phyloP scores from a whole-genome alignment of 2,888 invertebrate species.

The Campoplex capitator region DNA sequence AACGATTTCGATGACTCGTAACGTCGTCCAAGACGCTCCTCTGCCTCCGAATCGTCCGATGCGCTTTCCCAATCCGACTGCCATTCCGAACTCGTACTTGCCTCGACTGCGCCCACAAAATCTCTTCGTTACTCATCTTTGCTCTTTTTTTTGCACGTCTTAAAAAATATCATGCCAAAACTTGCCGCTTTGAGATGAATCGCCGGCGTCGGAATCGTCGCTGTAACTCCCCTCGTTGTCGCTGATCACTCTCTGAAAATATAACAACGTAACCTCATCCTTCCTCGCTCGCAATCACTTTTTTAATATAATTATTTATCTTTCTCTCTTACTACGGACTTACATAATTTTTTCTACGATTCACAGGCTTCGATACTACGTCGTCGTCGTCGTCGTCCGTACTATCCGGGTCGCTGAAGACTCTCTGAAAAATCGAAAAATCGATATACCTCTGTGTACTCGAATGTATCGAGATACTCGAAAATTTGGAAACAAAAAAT shows the following conservation, averaged over 20 bases:
- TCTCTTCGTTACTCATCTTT: background rate
- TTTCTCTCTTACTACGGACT: constrained; percentile 51
- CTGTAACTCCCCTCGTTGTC: constrained; percentile 75
- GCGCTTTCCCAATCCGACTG: constrained; percentile 82
- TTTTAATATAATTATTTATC: background rate
- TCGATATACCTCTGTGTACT: background rate
- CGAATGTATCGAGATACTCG: background rate
- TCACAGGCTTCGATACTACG: constrained; percentile 75
- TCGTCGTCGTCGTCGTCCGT: constrained; percentile 77
- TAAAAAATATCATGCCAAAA: background rate
- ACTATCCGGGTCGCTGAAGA: constrained; percentile 85
- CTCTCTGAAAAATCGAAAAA: constrained; percentile 85
- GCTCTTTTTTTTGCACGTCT: background rate
- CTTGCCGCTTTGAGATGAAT: constrained; percentile 52
- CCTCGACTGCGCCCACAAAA: constrained; percentile 68
- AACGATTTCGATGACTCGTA: constrained; percentile 55
- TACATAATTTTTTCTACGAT: constrained; percentile 78
- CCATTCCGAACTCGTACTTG: constrained; percentile 78
- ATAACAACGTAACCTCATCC: constrained; percentile 1
- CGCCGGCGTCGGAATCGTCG: constrained; percentile 60
- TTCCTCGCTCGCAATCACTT: background rate
- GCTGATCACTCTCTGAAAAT: constrained; percentile 75
- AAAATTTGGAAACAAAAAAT: background rate
- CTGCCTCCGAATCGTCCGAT: constrained; percentile 72
- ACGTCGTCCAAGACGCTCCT: constrained; percentile 40